Base-by-base conservation (phyloP, 2,113 vertebrate genomes). In the Peucedramus taeniatus region DNA sequence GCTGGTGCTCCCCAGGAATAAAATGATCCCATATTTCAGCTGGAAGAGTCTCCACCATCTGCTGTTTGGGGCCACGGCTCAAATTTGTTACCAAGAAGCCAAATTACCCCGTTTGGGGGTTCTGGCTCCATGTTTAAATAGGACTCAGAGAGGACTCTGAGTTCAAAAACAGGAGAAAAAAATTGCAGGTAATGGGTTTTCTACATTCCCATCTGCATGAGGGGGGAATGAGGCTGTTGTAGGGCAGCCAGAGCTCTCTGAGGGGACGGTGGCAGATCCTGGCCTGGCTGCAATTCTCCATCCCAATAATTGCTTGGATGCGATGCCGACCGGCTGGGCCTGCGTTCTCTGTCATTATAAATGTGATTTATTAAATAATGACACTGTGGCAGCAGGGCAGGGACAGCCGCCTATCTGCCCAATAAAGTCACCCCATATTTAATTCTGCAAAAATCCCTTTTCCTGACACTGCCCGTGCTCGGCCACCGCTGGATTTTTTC, bases 281-380 rank as follows among this genome's bases (percentile, higher is more conserved):
- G 88, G 92, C 85, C 66, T 0, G 0, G 59, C 23, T 61, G 88
- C 94, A 92, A 16, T 0, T 6, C 37, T 13, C 45, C 84, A 39
- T 35, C 68, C 66, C 68, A 42, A 9, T 93, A 95, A 95, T 93
- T 93, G 83, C 31, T 54, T 0, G 1, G 76, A 37, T 91, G 83
- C 2, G 4, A 68, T 88, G 82, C 82, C 1, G 27, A 42, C 92
- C 2, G 16, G 80, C 90, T 26, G 2, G 31, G 74, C 70, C 90
- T 44, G 70, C 6, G 30, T 26, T 26, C 27, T 72, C 76, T 92
- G 83, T 95, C 90, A 83, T 86, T 92, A 96, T 13, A 83, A 93
- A 74, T 0, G 10, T 14, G 24, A 88, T 96, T 93, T 93, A 96
- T 95, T 96, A 96, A 96, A 92, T 93, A 90, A 88, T 75, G 69